Base-by-base conservation (phyloP, 2,888 invertebrate species). In the Metellina segmentata region DNA sequence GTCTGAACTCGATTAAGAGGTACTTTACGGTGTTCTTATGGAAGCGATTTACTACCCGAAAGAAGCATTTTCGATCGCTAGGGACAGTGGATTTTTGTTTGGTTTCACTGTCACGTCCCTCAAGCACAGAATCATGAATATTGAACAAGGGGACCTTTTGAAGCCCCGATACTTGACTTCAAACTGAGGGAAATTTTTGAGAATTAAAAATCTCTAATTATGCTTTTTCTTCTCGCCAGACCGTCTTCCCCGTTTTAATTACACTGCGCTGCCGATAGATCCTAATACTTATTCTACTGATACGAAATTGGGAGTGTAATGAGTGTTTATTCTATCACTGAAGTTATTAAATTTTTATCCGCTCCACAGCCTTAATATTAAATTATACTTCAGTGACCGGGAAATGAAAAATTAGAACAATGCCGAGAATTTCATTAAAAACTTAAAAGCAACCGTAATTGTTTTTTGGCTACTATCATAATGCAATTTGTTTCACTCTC, bases 1-100 rank as follows among this genome's bases (percentile, higher is more conserved):
- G 48, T 82, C 82, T 72, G 74, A 87, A 91, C 91, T 91, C 91
- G 91, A 91, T 91, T 91, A 91, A 52, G 61, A 75, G 82, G 85
- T 81, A 88, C 88, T 88, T 88, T 88, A 81, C 81, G 75, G 81
- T 48, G 88, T 88, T 81, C 88, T 81, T 81, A 74, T 81, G 81
- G 81, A 75, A 74, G 88, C 87, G 87, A 87, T 87, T 87, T 87
- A 87, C 87, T 71, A 69, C 53, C 81, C 79, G 34, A 81, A 87
- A 87, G 87, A 87, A 87, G 72, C 87, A 61, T 86, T 87, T 72
- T 72, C 79, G 87, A 81, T 88, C 88, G 81, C 88, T 16, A 69
- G 88, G 88, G 87, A 87, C 87, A 69, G 52, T 16, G 79, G 70
- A 87, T 87, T 88, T 85, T 88, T 88, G 81, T 88, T 88, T 88